A percentile compares a stretch with the other conserved stretches of the same genome.
Conservation (phyloP, 2,888 invertebrate genomes). For the Xanthorhoe spadicearia region DNA sequence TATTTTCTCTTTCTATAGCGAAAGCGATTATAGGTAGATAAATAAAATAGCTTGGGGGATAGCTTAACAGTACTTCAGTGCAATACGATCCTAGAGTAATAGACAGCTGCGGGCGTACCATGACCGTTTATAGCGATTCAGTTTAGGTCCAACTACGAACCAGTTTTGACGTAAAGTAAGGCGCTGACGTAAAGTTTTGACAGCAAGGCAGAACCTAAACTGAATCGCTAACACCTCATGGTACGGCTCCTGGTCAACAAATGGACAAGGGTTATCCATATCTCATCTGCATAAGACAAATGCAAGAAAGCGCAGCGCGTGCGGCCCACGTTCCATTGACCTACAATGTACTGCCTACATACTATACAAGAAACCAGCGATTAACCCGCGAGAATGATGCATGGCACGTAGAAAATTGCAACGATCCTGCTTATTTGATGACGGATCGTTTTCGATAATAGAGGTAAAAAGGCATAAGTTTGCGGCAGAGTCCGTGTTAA, state of each 20-base stretch:
- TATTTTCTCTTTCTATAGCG: no score
- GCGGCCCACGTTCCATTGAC: constrained; percentile 71
- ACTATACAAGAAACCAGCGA: constrained; percentile 63
- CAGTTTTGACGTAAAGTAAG: no score
- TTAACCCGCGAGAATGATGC: constrained; percentile 66
- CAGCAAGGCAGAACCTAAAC: no score
- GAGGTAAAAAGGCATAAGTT: constrained; percentile 15
- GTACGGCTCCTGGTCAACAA: no score
- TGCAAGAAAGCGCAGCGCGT: constrained; percentile 72
- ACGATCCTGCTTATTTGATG: constrained; percentile 54
- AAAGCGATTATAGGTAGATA: no score
- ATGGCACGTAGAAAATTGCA: constrained; percentile 63
- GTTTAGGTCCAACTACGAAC: no score
- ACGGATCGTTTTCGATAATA: constrained; percentile 49
- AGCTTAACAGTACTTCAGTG: background rate
- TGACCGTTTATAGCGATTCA: no score
- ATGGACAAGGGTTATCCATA: constrained; percentile 32
- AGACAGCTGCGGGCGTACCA: no score
- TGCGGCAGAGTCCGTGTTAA: background rate
- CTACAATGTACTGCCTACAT: constrained; percentile 70
- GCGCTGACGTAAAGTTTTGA: no score
- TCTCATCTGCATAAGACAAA: constrained; percentile 68
- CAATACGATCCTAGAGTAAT: constrained; percentile 3
- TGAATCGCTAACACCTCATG: no score
- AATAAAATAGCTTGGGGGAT: background rate